A percentile compares a stretch with the other conserved stretches of the same genome.
Conservation (phyloP, 2,113 vertebrate species). For the Dicentrarchus labrax region DNA sequence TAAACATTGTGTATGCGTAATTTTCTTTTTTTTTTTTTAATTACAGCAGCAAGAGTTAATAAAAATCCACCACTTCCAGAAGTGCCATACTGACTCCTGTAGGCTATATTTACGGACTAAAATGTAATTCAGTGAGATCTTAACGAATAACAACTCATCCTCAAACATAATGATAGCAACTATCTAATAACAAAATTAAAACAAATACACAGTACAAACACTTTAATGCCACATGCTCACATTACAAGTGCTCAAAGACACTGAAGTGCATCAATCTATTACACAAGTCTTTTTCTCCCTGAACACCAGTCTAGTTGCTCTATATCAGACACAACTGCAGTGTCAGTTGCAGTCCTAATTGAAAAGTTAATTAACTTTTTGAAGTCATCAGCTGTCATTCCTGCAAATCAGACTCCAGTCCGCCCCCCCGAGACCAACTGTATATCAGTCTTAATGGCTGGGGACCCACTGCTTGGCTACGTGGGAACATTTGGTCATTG, state of each 20-base stretch:
- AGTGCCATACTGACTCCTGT: not conserved
- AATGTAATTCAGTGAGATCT: not conserved
- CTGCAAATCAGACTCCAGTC: conserved; percentile 90
- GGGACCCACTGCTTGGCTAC: conserved; percentile 90
- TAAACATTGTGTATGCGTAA: not conserved
- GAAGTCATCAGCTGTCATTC: conserved; percentile 97
- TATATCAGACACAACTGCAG: conserved; percentile 83
- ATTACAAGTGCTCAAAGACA: conserved; percentile 49
- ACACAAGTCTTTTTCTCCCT: conserved; percentile 52
- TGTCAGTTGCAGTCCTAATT: conserved; percentile 93
- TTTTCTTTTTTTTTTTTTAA: not conserved
- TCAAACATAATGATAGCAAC: not conserved
- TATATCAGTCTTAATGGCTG: conserved; percentile 90
- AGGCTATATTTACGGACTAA: not conserved
- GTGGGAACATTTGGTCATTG: conserved; percentile 95
- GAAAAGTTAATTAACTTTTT: conserved; percentile 99
- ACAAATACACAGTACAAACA: not conserved
- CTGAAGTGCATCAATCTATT: conserved; percentile 61
- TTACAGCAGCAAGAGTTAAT: not conserved
- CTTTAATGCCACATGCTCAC: conserved; percentile 37
- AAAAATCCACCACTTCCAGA: not conserved
- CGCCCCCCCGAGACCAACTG: conserved; percentile 87
- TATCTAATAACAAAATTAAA: conserved; percentile 5
- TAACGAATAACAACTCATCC: not conserved
- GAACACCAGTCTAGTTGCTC: conserved; percentile 64